Percentiles rank a stretch among this genome's conserved stretches.
Evolutionary conservation across 2,888 invertebrate genomes (phyloP).

Genomic region (Drosophila affinis): DNA sequence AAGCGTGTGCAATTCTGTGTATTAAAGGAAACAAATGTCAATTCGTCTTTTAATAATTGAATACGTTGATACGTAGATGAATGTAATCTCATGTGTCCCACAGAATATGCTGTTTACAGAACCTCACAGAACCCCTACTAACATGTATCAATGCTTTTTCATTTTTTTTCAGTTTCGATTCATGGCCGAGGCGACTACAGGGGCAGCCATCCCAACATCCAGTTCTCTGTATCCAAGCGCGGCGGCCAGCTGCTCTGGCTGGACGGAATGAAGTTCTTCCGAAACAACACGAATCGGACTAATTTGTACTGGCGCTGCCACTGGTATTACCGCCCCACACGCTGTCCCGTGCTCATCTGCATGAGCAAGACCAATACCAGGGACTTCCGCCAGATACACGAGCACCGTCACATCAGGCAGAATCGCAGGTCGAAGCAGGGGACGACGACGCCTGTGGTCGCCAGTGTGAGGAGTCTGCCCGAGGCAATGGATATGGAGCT

Average conservation of each 20-base stretch:
- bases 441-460: conserved; percentile 21
- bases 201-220: conserved; percentile 78
- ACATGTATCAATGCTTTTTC: not conserved
- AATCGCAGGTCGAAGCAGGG: conserved; percentile 57
- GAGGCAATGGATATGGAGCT: conserved; percentile 38
- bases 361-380: conserved; percentile 82
- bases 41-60: conserved; percentile 51
- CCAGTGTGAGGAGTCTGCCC: conserved; percentile 30
- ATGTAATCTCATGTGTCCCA: not conserved
- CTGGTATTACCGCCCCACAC: conserved; percentile 82
- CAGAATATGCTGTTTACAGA: not conserved
- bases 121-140: conserved; percentile 12
- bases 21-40: conserved; percentile 53
- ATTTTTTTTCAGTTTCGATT: conserved; percentile 14
- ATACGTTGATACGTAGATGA: not conserved
- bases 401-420: conserved; percentile 80
- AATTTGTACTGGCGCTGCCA: conserved; percentile 83
- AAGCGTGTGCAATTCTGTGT: conserved; percentile 53
- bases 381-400: conserved; percentile 83
- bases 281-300: conserved; percentile 83
- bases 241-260: conserved; percentile 83
- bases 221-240: conserved; percentile 82
- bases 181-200: conserved; percentile 69
- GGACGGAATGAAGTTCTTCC: conserved; percentile 83
- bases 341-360: conserved; percentile 83